Conservation (phyloP, 2,888 invertebrate genomes). For the Ommatoiulus sabulosus region DNA sequence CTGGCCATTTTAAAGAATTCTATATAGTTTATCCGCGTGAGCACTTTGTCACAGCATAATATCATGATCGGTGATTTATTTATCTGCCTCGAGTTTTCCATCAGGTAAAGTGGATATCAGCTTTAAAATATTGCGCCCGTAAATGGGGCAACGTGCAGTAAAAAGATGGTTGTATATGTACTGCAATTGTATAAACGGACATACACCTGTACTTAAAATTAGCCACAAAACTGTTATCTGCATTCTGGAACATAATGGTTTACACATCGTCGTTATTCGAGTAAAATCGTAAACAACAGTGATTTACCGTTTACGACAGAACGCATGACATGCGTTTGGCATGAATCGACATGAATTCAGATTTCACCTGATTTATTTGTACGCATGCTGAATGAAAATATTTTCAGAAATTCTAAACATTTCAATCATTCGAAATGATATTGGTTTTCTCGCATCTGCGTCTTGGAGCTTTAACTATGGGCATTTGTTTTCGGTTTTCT, state of each 20-base stretch:
- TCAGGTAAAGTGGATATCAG: not conserved
- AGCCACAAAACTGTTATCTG: no score
- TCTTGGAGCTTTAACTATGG: no score
- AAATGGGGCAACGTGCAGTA: not conserved
- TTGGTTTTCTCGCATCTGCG: no score
- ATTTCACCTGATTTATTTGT: not conserved
- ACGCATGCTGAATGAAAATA: not conserved
- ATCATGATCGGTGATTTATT: not conserved
- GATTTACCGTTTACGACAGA: not conserved
- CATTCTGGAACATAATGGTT: not conserved
- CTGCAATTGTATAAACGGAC: not conserved
- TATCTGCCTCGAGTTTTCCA: not conserved
- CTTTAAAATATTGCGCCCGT: not conserved
- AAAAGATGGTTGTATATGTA: not conserved
- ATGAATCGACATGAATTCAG: not conserved
- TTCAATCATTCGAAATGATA: not conserved
- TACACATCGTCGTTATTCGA: not conserved
- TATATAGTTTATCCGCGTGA: not conserved
- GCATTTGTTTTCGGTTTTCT: no score
- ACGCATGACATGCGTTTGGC: not conserved
- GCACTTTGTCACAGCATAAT: not conserved
- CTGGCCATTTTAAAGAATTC: not conserved
- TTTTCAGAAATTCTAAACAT: not conserved
- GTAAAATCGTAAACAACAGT: constrained; percentile 2
- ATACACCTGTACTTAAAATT: not conserved